phyloP scores from a whole-genome alignment of 1,140 invertebrate species.

The Dreissena rostriformis region DNA sequence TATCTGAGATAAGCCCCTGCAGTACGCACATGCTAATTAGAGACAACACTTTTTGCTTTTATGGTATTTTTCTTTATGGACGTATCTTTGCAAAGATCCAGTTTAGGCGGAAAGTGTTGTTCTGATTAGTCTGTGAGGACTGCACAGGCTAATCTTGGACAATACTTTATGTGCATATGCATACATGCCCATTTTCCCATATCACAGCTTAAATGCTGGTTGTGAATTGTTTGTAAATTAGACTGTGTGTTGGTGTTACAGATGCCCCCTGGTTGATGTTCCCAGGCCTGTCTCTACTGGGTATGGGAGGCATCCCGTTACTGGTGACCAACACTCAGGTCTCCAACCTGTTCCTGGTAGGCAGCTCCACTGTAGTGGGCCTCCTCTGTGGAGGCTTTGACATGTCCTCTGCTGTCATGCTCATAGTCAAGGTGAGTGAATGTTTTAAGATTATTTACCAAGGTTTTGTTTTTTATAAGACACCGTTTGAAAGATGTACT shows the following conservation, averaged over 20 bases:
- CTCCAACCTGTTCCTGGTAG: conserved; percentile 60
- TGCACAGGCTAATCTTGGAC: background rate
- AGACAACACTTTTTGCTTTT: no score
- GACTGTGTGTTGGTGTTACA: conserved; percentile 3
- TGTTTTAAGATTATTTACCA: background rate
- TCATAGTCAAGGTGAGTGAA: conserved; percentile 65
- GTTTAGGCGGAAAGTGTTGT: background rate
- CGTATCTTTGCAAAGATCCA: background rate
- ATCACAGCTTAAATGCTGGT: no score
- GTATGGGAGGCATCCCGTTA: conserved; percentile 63
- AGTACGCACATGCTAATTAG: no score
- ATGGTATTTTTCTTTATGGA: background rate
- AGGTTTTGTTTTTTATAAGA: background rate
- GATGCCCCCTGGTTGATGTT: conserved; percentile 67
- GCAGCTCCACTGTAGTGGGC: conserved; percentile 65
- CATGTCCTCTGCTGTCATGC: conserved; percentile 65
- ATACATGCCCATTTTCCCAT: background rate
- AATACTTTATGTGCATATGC: background rate
- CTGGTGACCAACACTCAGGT: conserved; percentile 70
- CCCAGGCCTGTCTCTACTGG: conserved; percentile 64
- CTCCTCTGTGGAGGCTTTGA: conserved; percentile 71
- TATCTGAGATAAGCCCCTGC: no score
- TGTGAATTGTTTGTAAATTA: background rate
- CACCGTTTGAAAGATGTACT: background rate
- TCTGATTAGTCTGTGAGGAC: background rate